Evolutionary conservation across 2,113 vertebrate genomes (phyloP).

Genomic region (Lycaon pictus): DNA sequence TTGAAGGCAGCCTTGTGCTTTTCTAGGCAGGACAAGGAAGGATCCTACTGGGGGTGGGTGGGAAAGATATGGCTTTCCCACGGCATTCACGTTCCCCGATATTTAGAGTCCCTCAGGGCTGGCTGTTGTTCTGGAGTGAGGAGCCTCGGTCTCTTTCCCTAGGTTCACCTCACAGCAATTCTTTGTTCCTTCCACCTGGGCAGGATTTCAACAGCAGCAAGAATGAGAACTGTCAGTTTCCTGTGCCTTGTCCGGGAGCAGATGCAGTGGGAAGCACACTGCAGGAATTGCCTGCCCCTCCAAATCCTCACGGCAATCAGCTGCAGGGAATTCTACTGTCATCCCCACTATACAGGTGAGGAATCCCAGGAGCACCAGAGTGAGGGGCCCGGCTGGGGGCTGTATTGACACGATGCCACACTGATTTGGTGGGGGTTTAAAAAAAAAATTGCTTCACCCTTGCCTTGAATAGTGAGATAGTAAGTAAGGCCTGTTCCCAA

Average conservation of each 20-base stretch:
- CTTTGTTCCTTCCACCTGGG: neutral
- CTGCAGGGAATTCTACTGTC: neutral
- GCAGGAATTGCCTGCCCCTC: rapidly evolving
- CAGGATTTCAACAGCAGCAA: neutral
- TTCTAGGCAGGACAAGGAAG: neutral
- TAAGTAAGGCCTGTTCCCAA: neutral
- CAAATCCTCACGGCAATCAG: neutral
- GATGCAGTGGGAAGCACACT: rapidly evolving
- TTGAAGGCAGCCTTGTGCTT: rapidly evolving
- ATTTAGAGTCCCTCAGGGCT: neutral
- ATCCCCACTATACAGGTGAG: neutral
- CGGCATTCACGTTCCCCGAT: neutral
- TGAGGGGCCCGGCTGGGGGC: neutral
- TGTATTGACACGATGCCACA: rapidly evolving
- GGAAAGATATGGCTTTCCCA: neutral
- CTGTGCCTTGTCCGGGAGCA: neutral
- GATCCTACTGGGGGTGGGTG: neutral
- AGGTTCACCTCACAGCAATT: neutral
- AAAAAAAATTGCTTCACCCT: neutral
- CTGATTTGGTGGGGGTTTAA: neutral
- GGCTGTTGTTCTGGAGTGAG: neutral
- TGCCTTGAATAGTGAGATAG: neutral
- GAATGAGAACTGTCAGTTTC: neutral
- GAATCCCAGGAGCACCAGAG: neutral
- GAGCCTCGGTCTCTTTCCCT: neutral